Base-by-base conservation (phyloP, 53 echinoderm and acorn worm genomes). In the Holothuria leucospilota region DNA sequence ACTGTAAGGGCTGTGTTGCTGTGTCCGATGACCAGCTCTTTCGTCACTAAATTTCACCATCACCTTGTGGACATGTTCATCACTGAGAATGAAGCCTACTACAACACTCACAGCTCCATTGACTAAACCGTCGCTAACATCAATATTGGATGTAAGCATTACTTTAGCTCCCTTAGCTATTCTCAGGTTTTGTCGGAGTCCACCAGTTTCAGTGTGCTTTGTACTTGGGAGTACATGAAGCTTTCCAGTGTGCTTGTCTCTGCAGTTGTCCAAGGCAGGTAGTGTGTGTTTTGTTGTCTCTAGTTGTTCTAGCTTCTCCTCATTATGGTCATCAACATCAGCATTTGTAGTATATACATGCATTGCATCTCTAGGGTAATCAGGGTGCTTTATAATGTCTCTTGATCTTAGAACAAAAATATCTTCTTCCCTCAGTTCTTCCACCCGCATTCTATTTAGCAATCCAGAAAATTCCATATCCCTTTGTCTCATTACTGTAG, bases 91-190 rank as follows among this genome's bases (percentile, higher is more conserved):
- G 1, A 82, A 52, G 10, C 40, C 82, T 13, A 59, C 70, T 14
- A 92, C 83, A 39, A 20, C 73, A n/a, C 90, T 90, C 53, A 67
- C 30, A 46, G 90, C 89, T 71, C 92, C 92, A 89, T 92, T 89
- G 23, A 84, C 84, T 2, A 91, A 71, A n/a, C 91, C 91, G 85
- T 91, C 91, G 2, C 62, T 18, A 2, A 88, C 84, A 78, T 90
- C 79, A 10, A 84, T 60, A 34, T 91, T 91, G 13, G 56, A 77
- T 14, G 80, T 92, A 12, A 89, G 68, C 82, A 89, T 89, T 6
- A 89, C 75, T 58, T 73, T 69, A 2, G 92, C 89, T 21, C 92
- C 90, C 20, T 63, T 64, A 23, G 90, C 90, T 38, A 90, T 27
- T 9, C 1, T 21, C 39, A 90, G 68, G 13, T 1, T 38, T 1